phyloP scores from a whole-genome alignment of 1,140 invertebrate genomes.

The Diabrotica virgifera region DNA sequence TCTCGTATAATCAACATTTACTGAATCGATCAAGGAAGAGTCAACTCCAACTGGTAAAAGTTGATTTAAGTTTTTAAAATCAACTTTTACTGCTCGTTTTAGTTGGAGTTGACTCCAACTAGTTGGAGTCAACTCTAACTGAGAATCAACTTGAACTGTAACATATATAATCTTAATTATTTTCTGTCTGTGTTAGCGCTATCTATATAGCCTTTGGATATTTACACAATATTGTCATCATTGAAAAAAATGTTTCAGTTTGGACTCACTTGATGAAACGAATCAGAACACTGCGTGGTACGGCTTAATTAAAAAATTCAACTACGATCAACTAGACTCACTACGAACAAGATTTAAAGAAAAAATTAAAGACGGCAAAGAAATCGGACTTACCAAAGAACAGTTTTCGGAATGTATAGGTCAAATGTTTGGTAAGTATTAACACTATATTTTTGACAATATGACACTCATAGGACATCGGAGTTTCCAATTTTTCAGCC shows the following conservation, averaged over 20 bases:
- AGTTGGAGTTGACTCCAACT: too few species aligned
- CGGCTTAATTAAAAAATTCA: slow-evolving; percentile 27
- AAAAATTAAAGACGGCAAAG: slow-evolving; percentile 6
- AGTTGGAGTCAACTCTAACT: too few species aligned
- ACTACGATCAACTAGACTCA: slow-evolving; percentile 21
- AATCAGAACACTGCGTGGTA: slow-evolving; percentile 22
- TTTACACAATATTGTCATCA: too few species aligned
- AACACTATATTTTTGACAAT: neutral
- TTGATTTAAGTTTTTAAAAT: too few species aligned
- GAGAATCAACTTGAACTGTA: too few species aligned
- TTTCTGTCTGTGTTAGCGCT: too few species aligned
- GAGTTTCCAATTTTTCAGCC: neutral
- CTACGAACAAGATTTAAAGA: slow-evolving; percentile 27
- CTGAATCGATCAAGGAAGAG: too few species aligned
- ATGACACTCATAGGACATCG: neutral
- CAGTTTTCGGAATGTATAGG: slow-evolving; percentile 33
- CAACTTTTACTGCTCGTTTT: too few species aligned
- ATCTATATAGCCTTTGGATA: too few species aligned
- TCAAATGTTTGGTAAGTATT: slow-evolving; percentile 27
- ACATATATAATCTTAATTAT: too few species aligned
- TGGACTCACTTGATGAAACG: slow-evolving; percentile 28
- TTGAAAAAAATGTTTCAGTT: slow-evolving; percentile 1
- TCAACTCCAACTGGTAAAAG: too few species aligned
- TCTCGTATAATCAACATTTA: too few species aligned
- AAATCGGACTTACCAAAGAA: slow-evolving; percentile 30